phyloP scores from a whole-genome alignment of 2,797 vertebrate species.

The Petrocephalus schoutedeni region DNA sequence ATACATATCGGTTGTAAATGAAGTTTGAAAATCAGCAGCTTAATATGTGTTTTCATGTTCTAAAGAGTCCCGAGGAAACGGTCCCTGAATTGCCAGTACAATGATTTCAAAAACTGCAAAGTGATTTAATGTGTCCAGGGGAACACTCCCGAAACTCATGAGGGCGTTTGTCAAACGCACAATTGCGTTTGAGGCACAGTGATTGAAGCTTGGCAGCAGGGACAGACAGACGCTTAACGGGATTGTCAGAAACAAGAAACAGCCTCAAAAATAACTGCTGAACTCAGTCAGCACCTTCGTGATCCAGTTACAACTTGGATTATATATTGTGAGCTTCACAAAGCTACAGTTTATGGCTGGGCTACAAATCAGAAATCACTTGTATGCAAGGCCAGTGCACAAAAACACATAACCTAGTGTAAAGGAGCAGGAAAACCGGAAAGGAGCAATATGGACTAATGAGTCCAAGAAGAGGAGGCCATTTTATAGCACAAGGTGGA shows the following conservation, averaged over 20 bases:
- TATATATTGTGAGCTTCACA: neutral
- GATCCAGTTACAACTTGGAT: neutral
- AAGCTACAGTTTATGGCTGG: neutral
- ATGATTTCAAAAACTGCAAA: neutral
- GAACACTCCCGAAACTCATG: neutral
- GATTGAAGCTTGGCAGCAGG: neutral
- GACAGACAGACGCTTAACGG: neutral
- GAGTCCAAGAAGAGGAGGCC: neutral
- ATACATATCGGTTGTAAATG: neutral
- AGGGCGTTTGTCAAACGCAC: neutral
- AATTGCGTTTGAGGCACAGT: neutral
- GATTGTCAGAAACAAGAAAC: neutral
- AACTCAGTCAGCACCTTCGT: neutral
- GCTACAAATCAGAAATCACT: neutral
- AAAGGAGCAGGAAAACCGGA: neutral
- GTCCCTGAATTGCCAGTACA: neutral
- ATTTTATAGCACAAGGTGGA: neutral
- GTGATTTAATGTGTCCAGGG: neutral
- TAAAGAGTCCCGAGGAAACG: neutral
- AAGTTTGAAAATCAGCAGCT: neutral
- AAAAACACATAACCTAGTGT: neutral
- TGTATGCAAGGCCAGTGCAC: neutral
- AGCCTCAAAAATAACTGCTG: neutral
- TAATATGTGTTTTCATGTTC: neutral
- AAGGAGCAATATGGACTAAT: neutral